Evolutionary conservation across 2,797 vertebrate genomes (phyloP).

Genomic region (Melanotaenia maccullochi): DNA sequence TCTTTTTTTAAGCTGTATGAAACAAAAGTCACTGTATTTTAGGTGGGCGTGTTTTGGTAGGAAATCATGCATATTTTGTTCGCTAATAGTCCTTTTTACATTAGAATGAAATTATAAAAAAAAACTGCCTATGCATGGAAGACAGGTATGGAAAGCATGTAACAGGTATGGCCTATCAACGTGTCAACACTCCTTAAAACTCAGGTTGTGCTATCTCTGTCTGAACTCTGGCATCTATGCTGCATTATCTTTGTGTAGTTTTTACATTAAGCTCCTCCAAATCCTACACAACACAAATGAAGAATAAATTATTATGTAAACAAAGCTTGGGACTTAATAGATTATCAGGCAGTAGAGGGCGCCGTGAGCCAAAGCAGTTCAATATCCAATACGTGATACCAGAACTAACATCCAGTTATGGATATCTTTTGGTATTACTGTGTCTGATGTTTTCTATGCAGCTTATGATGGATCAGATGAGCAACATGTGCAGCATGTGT

Average conservation of each 20-base stretch:
- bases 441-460: slow-evolving; percentile 32
- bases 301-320: neutral
- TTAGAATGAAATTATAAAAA: neutral
- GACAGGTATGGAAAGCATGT: neutral
- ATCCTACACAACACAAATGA: too few species aligned
- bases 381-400: neutral
- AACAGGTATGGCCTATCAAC: neutral
- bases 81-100: neutral
- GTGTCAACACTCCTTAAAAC: neutral
- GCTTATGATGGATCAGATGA: slow-evolving; percentile 44
- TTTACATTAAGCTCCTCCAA: neutral
- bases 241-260: neutral
- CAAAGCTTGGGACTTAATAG: neutral
- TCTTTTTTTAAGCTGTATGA: neutral
- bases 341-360: slow-evolving; percentile 66
- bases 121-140: too few species aligned
- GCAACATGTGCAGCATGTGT: slow-evolving; percentile 48
- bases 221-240: neutral
- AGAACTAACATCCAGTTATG: slow-evolving; percentile 8
- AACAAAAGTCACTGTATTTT: neutral
- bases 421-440: slow-evolving; percentile 18
- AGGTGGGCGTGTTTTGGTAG: neutral
- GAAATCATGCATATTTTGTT: neutral
- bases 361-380: slow-evolving; percentile 37
- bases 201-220: neutral